phyloP scores from a whole-genome alignment of 2,113 vertebrate species.

The Tapirus terrestris region DNA sequence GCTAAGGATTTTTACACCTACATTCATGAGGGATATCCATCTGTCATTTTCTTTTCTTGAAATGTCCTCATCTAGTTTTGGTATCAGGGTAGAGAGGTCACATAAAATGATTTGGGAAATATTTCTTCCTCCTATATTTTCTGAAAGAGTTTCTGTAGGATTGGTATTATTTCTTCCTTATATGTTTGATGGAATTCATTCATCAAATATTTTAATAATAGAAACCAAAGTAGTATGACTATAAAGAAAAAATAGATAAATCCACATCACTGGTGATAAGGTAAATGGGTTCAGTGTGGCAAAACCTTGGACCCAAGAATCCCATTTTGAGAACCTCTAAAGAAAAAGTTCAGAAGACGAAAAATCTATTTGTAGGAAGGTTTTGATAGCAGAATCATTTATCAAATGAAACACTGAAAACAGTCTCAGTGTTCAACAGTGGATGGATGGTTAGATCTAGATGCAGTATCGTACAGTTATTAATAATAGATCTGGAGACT shows the following conservation, averaged over 20 bases:
- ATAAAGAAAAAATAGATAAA: background rate
- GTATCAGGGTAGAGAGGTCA: background rate
- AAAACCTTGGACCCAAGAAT: background rate
- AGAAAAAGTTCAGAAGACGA: slow-evolving; percentile 1
- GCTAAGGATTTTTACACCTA: background rate
- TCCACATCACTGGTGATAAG: background rate
- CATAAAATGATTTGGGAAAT: slow-evolving; percentile 12
- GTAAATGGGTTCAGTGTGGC: background rate
- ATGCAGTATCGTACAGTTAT: background rate
- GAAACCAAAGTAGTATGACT: background rate
- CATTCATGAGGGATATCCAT: background rate
- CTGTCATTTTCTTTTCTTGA: slow-evolving; percentile 16
- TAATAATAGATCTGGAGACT: slow-evolving; percentile 9
- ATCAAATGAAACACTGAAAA: background rate
- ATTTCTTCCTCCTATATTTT: background rate
- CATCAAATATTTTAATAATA: slow-evolving; percentile 37
- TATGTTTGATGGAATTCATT: background rate
- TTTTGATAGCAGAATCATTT: background rate
- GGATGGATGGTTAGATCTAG: background rate
- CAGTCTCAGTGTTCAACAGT: background rate
- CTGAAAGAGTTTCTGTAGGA: background rate
- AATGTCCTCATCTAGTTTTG: background rate
- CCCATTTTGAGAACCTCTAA: background rate
- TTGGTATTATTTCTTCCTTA: background rate
- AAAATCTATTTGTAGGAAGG: background rate